Evolutionary conservation across 1,140 invertebrate genomes (phyloP).

Genomic region (Oryctes rhinoceros): DNA sequence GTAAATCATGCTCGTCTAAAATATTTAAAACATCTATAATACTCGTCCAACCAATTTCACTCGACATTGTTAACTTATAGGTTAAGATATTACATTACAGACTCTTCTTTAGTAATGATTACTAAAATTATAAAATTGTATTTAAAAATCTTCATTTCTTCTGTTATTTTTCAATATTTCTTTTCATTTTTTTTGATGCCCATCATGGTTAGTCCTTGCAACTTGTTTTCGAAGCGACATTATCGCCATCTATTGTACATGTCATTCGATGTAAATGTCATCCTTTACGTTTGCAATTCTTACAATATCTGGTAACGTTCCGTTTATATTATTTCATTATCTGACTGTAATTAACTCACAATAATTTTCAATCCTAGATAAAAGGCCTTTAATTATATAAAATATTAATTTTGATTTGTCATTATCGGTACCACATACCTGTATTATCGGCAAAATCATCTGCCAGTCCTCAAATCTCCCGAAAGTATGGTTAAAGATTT

Average conservation of each 20-base stretch:
- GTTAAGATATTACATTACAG: too few relatives aligned
- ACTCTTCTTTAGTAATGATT: too few relatives aligned
- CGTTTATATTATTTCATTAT: too few relatives aligned
- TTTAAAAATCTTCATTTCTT: too few relatives aligned
- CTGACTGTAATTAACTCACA: too few relatives aligned
- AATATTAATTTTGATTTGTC: background rate
- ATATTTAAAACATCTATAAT: slow-evolving; percentile 51
- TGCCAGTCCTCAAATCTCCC: background rate
- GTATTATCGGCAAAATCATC: background rate
- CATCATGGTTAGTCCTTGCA: too few relatives aligned
- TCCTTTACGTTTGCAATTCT: background rate
- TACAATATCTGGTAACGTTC: too few relatives aligned
- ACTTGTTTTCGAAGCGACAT: too few relatives aligned
- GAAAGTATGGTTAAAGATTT: slow-evolving; percentile 39
- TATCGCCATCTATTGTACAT: too few relatives aligned
- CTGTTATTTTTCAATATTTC: too few relatives aligned
- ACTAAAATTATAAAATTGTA: too few relatives aligned
- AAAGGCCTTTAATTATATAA: background rate
- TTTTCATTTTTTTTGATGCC: too few relatives aligned
- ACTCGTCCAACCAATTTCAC: slow-evolving; percentile 43
- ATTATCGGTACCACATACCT: background rate
- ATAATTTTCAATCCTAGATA: background rate
- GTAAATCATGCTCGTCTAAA: slow-evolving; percentile 51
- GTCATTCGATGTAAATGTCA: background rate
- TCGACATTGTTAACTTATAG: slow-evolving; percentile 42